These are phyloP conservation scores for Dolichomitus sp. DNA, from an alignment of 2,888 invertebrate genomes.

Conservation along the genomic window DNA sequence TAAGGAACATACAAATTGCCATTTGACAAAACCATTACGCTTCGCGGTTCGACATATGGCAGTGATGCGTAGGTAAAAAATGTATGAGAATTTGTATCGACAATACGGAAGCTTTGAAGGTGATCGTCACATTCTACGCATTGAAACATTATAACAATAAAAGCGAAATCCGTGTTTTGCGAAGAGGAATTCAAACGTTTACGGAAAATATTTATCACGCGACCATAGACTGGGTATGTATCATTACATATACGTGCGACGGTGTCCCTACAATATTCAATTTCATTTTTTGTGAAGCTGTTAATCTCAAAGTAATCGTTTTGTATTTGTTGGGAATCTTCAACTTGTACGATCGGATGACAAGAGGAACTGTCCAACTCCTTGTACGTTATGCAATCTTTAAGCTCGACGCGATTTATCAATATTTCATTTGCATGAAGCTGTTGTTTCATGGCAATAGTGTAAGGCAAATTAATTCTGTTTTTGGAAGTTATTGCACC, in stretches of 20 bases:
- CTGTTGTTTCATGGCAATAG: conserved; percentile 54
- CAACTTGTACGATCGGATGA: conserved; percentile 20
- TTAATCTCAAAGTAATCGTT: conserved; percentile 27
- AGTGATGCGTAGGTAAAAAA: conserved; percentile 24
- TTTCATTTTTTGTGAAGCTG: conserved; percentile 1
- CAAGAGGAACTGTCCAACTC: not conserved
- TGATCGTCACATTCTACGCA: conserved; percentile 3
- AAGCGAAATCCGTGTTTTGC: not conserved
- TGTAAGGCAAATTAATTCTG: conserved; percentile 53
- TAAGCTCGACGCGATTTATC: conserved; percentile 4
- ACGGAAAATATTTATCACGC: conserved; percentile 20
- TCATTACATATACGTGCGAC: conserved; percentile 27
- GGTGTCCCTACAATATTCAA: conserved; percentile 8
- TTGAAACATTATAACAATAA: conserved; percentile 24
- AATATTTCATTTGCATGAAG: conserved; percentile 30
- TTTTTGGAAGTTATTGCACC: conserved; percentile 27
- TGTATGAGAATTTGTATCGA: conserved; percentile 20
- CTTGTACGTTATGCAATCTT: not conserved
- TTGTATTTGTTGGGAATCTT: conserved; percentile 6
- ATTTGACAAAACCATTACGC: conserved; percentile 2
- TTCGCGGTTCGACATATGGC: conserved; percentile 17
- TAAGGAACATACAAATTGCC: conserved; percentile 24
- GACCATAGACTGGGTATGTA: conserved; percentile 18
- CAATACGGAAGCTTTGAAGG: conserved; percentile 15
- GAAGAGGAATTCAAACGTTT: not conserved